Base-by-base conservation (phyloP, 2,797 vertebrate genomes). In the Crax fasciolata region DNA sequence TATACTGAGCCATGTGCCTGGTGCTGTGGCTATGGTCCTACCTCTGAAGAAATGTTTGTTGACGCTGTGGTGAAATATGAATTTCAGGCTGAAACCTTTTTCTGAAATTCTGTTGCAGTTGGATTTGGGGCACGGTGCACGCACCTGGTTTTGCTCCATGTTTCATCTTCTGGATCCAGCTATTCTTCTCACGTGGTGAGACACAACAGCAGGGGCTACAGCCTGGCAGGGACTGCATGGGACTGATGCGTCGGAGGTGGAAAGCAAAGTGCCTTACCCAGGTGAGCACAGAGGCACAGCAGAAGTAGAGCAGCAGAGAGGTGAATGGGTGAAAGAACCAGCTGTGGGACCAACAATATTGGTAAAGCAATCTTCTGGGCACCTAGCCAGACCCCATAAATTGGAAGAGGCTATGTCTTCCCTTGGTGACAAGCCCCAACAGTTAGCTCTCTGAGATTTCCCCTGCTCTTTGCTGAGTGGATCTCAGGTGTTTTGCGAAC, bases 141-240 rank as follows among this genome's bases (percentile, higher is more conserved):
- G 1, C 19, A 35, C 10, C 8, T 1, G 3, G 49, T 91, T 74
- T 32, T 70, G 24, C 6, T 11, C 20, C 30, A 30, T 7, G 3
- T 72, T 59, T 67, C n/a, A 11, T 90, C 32, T 82, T 30, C 32
- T 62, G 38, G 13, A 2, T n/a, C 4, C 4, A n/a, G 38, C 65
- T 10, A 3, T 2, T 87, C 80, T 52, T 48, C 38, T 86, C 11
- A 16, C 0, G 2, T 39, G 18, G 43, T 77, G 23, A 44, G 17
- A 71, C 49, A 18, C 0, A 2, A 10, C 25, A n/a, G 30, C 46
- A 65, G 21, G 11, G 20, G 7, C 18, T 89, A 73, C 49, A 58
- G 11, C 18, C 25, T 82, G 67, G 48, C 11, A 24, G n/a, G 27
- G 52, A 2, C 44, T 0, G 0, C 0, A 1, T 3, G 16, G 27